phyloP scores from a whole-genome alignment of 1,140 invertebrate genomes.

The Philopotamus ludificatus region DNA sequence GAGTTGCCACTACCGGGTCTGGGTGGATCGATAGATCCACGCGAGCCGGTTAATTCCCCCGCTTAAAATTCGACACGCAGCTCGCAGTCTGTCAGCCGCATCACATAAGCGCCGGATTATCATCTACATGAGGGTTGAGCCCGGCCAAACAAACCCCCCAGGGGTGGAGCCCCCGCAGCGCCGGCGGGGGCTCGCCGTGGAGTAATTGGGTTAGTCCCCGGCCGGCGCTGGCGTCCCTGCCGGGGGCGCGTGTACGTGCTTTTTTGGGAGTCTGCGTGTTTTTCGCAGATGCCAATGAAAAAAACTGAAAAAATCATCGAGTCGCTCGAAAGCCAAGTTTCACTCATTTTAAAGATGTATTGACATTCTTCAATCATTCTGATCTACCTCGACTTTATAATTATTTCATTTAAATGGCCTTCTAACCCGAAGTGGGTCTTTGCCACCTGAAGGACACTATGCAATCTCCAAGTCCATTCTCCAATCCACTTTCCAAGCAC shows the following conservation, averaged over 20 bases:
- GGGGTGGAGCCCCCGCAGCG: constrained; percentile 21
- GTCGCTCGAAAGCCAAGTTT: too few relatives aligned
- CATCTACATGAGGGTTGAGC: constrained; percentile 23
- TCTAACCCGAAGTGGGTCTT: too few relatives aligned
- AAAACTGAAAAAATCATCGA: too few relatives aligned
- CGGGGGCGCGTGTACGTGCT: constrained; percentile 25
- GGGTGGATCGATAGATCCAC: background rate
- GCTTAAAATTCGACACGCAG: constrained; percentile 38
- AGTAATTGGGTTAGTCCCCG: constrained; percentile 40
- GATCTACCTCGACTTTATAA: too few relatives aligned
- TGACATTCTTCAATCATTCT: too few relatives aligned
- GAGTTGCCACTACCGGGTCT: background rate
- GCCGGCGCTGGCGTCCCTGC: constrained; percentile 5
- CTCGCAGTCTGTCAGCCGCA: constrained; percentile 34
- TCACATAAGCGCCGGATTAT: constrained; percentile 23
- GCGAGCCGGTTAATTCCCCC: background rate
- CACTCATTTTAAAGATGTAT: too few relatives aligned
- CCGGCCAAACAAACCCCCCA: constrained; percentile 31
- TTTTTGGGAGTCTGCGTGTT: too few relatives aligned
- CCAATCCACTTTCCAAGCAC: too few relatives aligned
- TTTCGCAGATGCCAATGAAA: too few relatives aligned
- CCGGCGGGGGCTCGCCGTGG: constrained; percentile 28
- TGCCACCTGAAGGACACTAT: too few relatives aligned
- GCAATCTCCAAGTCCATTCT: too few relatives aligned
- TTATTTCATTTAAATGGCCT: too few relatives aligned